These are phyloP conservation scores for Lochmaea crataegi DNA, from an alignment of 2,888 invertebrate genomes.

Conservation along the genomic window DNA sequence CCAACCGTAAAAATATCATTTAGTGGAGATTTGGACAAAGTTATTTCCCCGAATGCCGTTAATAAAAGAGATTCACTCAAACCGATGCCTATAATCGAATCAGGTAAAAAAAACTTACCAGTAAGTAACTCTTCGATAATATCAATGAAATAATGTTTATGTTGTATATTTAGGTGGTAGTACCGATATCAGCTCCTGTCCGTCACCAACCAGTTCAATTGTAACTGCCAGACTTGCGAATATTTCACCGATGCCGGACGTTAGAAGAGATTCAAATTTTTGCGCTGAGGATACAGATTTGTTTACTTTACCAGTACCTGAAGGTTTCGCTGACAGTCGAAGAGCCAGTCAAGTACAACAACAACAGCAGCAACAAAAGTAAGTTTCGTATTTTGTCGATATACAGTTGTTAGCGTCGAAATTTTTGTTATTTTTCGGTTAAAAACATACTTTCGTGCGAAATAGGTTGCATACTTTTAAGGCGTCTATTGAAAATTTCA, in stretches of 20 bases:
- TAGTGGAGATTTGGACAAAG: slow-evolving; percentile 57
- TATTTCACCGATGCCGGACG: slow-evolving; percentile 76
- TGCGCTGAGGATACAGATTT: slow-evolving; percentile 66
- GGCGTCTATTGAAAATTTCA: no score
- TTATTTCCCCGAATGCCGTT: slow-evolving; percentile 30
- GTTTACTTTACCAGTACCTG: slow-evolving; percentile 78
- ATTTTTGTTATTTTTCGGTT: no score
- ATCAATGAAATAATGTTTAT: no score
- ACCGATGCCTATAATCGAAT: slow-evolving; percentile 65
- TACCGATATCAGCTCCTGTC: slow-evolving; percentile 66
- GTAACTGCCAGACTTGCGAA: slow-evolving; percentile 68
- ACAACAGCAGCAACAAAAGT: slow-evolving; percentile 39
- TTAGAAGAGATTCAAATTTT: slow-evolving; percentile 70
- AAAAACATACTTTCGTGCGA: no score
- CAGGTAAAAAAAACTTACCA: slow-evolving; percentile 41
- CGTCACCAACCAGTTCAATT: slow-evolving; percentile 67
- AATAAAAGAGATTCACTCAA: slow-evolving; percentile 62
- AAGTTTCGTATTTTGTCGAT: not conserved
- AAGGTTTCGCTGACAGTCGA: slow-evolving; percentile 85
- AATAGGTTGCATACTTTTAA: no score
- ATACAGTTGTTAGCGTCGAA: no score
- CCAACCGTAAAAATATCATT: slow-evolving; percentile 60
- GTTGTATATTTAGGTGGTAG: slow-evolving; percentile 51
- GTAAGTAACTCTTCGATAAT: no score
- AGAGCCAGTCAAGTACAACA: slow-evolving; percentile 70